Conservation (phyloP, 2,113 vertebrate genomes). For the Mola mola region DNA sequence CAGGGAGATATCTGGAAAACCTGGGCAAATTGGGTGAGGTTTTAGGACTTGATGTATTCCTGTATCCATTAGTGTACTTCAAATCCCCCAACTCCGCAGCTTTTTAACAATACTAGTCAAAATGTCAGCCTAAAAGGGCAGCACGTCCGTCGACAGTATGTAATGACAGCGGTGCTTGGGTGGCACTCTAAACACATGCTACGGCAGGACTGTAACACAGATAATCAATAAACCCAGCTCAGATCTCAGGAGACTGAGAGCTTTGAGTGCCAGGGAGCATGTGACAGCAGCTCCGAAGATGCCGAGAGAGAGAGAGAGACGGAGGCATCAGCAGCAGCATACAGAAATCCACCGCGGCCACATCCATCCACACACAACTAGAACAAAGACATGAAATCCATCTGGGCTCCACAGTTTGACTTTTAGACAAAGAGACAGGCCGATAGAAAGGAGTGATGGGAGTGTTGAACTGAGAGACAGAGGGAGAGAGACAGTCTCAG, state of each 20-base stretch:
- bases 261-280: constrained; percentile 29
- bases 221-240: constrained; percentile 11
- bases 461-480: constrained; percentile 6
- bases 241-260: constrained; percentile 22
- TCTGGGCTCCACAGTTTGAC: constrained; percentile 22
- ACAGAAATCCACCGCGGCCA: constrained; percentile 26
- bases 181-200: constrained; percentile 5
- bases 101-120: too few relatives aligned
- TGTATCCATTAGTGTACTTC: constrained; percentile 1
- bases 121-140: too few relatives aligned
- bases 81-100: not conserved
- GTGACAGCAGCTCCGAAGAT: constrained; percentile 36
- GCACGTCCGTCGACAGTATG: too few relatives aligned
- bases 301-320: constrained; percentile 44
- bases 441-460: not conserved
- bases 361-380: constrained; percentile 42
- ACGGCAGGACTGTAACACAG: constrained; percentile 1
- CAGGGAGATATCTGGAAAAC: not conserved
- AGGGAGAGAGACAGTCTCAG: constrained; percentile 54
- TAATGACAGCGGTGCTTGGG: too few relatives aligned
- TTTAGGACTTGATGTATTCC: too few relatives aligned
- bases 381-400: constrained; percentile 71
- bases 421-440: constrained; percentile 5
- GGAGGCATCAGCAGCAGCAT: too few relatives aligned
- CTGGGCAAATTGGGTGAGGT: not conserved